Conservation (phyloP, 2,113 vertebrate genomes). For the Saguinus midas region DNA sequence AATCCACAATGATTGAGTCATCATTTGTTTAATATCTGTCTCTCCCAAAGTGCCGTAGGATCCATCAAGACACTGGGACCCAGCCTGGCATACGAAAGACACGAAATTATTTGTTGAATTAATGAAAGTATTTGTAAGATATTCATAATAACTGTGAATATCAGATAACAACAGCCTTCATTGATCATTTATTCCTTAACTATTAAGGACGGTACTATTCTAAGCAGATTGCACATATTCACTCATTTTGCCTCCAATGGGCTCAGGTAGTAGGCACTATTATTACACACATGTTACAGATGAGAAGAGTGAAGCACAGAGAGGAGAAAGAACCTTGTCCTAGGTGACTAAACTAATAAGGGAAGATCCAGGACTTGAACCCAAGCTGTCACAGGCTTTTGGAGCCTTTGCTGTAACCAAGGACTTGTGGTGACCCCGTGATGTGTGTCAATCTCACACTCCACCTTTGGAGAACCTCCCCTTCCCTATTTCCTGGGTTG, state of each 20-base stretch:
- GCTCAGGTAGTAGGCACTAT: background rate
- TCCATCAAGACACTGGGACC: background rate
- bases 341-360: background rate
- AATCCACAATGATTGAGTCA: fast-evolving
- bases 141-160: background rate
- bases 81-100: background rate
- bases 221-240: background rate
- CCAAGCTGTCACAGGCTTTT: background rate
- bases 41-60: background rate
- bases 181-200: background rate
- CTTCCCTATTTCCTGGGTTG: background rate
- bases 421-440: background rate
- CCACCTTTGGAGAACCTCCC: background rate
- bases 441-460: background rate
- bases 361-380: background rate
- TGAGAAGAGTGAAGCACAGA: background rate
- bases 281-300: background rate
- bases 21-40: background rate
- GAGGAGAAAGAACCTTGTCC: background rate
- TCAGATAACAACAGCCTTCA: background rate
- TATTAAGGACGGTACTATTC: background rate
- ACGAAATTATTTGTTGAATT: background rate
- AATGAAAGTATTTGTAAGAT: background rate
- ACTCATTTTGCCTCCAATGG: background rate
- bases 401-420: background rate